These are phyloP conservation scores for Bombyx mori DNA, from an alignment of 1,140 invertebrate genomes.

Conservation along the genomic window ASM3026992v2 NC_085116.1:15646501-15647000, in stretches of 20 bases:
- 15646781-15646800: slow-evolving; percentile 45
- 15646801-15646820: slow-evolving; percentile 42
- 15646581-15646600: too few species aligned
- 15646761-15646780: slow-evolving; percentile 30
- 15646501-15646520: too few species aligned
- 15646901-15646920: slow-evolving; percentile 48
- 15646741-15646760: slow-evolving; percentile 51
- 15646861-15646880: slow-evolving; percentile 42
- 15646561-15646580: too few species aligned
- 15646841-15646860: slow-evolving; percentile 40
- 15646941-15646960: slow-evolving; percentile 63
- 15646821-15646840: slow-evolving; percentile 41
- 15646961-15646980: slow-evolving; percentile 70
- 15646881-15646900: slow-evolving; percentile 36
- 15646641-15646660: slow-evolving; percentile 35
- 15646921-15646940: slow-evolving; percentile 45
- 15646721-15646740: slow-evolving; percentile 31
- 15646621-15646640: slow-evolving; percentile 58
- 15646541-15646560: too few species aligned
- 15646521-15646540: too few species aligned
- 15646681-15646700: slow-evolving; percentile 32
- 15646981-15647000: slow-evolving; percentile 67
- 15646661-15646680: slow-evolving; percentile 34
- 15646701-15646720: slow-evolving; percentile 52
- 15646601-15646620: slow-evolving; percentile 12